phyloP scores from a whole-genome alignment of 2,888 invertebrate genomes.

The Drosophila stalkeri region DNA sequence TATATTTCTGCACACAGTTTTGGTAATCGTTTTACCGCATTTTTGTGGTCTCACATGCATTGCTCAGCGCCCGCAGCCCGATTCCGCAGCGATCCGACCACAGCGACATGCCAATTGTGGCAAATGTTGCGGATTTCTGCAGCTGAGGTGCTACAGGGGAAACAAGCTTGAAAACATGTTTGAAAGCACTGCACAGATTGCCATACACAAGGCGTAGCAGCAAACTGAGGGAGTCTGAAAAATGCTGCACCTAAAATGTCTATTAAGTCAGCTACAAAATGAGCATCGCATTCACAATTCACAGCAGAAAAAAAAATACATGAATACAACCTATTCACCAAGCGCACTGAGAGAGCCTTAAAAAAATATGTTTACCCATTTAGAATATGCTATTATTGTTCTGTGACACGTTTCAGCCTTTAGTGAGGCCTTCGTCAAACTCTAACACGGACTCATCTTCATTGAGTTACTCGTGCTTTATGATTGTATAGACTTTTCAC shows the following conservation, averaged over 20 bases:
- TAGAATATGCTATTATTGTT: conserved; percentile 21
- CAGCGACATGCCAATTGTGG: conserved; percentile 76
- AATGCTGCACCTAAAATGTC: conserved; percentile 9
- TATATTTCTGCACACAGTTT: conserved; percentile 47
- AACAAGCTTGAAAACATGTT: conserved; percentile 32
- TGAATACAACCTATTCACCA: conserved; percentile 31
- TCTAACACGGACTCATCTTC: conserved; percentile 5
- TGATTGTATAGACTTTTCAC: conserved; percentile 21
- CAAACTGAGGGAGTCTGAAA: background rate
- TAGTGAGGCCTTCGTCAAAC: conserved; percentile 2
- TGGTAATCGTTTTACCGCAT: conserved; percentile 71
- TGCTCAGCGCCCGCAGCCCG: conserved; percentile 45
- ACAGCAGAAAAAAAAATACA: background rate
- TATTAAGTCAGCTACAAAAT: conserved; percentile 29
- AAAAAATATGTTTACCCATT: conserved; percentile 22
- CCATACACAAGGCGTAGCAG: conserved; percentile 17
- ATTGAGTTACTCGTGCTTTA: conserved; percentile 29
- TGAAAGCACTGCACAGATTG: conserved; percentile 56
- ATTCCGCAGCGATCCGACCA: conserved; percentile 39
- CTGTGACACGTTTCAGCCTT: conserved; percentile 28
- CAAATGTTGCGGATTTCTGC: conserved; percentile 56
- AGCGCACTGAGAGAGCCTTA: conserved; percentile 1
- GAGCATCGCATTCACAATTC: conserved; percentile 13
- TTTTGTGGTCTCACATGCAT: conserved; percentile 67
- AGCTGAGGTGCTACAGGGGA: conserved; percentile 25